phyloP scores from a whole-genome alignment of 1,140 invertebrate species.

The Thereuonema tuberculata region DNA sequence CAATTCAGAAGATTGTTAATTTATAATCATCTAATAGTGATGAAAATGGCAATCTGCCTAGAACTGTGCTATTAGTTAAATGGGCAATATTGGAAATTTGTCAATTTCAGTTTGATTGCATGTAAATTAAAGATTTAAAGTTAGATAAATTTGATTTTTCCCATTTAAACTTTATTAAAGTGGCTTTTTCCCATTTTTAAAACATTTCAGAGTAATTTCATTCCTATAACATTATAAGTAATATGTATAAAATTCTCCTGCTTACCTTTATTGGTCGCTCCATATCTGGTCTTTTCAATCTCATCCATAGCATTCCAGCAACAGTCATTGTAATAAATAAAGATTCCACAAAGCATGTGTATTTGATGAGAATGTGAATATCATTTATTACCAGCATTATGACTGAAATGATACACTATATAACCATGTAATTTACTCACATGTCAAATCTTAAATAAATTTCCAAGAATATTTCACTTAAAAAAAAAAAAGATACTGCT shows the following conservation, averaged over 20 bases:
- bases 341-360: slow-evolving; percentile 40
- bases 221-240: neutral
- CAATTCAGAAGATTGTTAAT: too few species aligned
- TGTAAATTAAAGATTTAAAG: neutral
- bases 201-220: neutral
- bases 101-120: neutral
- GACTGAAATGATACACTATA: slow-evolving; percentile 34
- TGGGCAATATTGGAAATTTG: neutral
- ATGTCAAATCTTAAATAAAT: neutral
- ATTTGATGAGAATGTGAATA: slow-evolving; percentile 40
- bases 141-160: neutral
- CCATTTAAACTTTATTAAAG: neutral
- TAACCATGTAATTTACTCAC: neutral
- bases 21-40: too few species aligned
- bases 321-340: slow-evolving; percentile 38
- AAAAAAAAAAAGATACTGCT: neutral
- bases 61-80: too few species aligned
- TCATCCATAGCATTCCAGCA: slow-evolving; percentile 34
- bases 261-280: slow-evolving; percentile 37
- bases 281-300: slow-evolving; percentile 32
- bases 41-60: too few species aligned
- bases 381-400: slow-evolving; percentile 36
- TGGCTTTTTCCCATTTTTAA: neutral
- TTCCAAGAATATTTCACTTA: neutral
- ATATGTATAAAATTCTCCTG: neutral